Evolutionary conservation across 2,113 vertebrate genomes (phyloP), one percentile per base, ranked within the genome.

Genomic region (Hippocampus barbouri): DNA sequence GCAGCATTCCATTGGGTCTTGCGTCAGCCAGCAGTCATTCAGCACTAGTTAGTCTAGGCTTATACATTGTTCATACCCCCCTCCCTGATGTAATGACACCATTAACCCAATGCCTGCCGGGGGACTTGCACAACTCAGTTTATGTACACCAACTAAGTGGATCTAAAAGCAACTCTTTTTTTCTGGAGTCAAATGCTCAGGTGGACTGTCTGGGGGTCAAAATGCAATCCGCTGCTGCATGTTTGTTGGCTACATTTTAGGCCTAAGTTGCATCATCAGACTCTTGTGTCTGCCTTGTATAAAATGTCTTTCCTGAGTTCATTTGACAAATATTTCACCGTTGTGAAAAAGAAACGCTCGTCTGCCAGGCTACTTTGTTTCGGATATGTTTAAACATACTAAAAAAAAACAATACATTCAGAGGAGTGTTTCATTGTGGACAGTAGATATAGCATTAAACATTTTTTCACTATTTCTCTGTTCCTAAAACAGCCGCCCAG

Each of bases 1-100:
- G 85, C 88, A 88, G 77, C 88, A 92, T 91, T 92, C 90, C 89
- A 80, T 85, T 84, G 76, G 71, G 85, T 83, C 83, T 89, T 91
- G 89, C 85, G 81, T 92, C 90, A 91, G 87, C 87, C 81, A 72
- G 78, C 82, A 83, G 87, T 88, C 86, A 89, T 90, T 90, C 87
- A 87, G 79, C 80, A 74, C 80, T 86, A 73, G 82, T 86, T 83
- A 75, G 87, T 76, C 78, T 75, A 70, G 87, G 85, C 81, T 89
- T 88, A 88, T 91, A 86, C 79, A 76, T 81, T 79, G 85, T 86
- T 89, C 90, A 92, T 91, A 84, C 85, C 81, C 85, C 67, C 69
- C 79, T 77, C 74, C 78, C 81, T 82, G 82, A 87, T 82, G 83
- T 83, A 77, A 84, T 87, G 87, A 88, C 81, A 86, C 87, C 80